Evolutionary conservation across 2,113 vertebrate genomes (phyloP).

Genomic region (Mastomys coucha): DNA sequence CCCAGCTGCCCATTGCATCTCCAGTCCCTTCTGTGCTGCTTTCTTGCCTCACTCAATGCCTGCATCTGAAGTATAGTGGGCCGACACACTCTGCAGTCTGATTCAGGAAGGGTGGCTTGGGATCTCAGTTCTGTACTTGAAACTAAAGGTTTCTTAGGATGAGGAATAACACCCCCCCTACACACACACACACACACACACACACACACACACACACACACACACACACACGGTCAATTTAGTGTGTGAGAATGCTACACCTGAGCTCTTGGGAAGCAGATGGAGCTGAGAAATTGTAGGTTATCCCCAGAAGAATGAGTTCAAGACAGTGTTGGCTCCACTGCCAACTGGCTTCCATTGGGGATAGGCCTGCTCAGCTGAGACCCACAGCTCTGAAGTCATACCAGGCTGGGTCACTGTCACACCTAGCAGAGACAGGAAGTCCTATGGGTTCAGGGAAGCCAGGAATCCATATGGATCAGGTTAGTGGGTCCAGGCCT

Average conservation of each 20-base stretch:
- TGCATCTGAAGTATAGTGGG: slow-evolving; percentile 49
- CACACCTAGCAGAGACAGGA: neutral
- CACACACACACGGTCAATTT: neutral
- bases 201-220: slow-evolving; percentile 32
- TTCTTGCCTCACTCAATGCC: slow-evolving; percentile 62
- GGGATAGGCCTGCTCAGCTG: slow-evolving; percentile 1
- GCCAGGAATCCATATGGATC: neutral
- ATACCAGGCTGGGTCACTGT: neutral
- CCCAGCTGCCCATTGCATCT: neutral
- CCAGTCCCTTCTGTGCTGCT: slow-evolving; percentile 40
- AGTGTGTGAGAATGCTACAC: neutral
- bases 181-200: slow-evolving; percentile 3
- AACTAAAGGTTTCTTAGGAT: slow-evolving; percentile 70
- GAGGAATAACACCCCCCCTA: neutral
- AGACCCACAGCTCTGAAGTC: neutral
- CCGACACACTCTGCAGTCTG: slow-evolving; percentile 26
- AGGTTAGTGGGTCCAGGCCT: neutral
- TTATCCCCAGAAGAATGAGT: slow-evolving; percentile 5
- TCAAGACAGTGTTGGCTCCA: neutral
- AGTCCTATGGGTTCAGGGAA: slow-evolving; percentile 17
- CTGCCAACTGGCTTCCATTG: slow-evolving; percentile 26
- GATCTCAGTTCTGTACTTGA: slow-evolving; percentile 55
- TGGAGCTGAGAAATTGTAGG: neutral
- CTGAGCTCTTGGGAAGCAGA: slow-evolving; percentile 58
- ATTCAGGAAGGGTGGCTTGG: slow-evolving; percentile 36